These are phyloP conservation scores for Sinocyclocheilus rhinocerous DNA, from an alignment of 2,113 vertebrate species.

Conservation along the genomic window DNA sequence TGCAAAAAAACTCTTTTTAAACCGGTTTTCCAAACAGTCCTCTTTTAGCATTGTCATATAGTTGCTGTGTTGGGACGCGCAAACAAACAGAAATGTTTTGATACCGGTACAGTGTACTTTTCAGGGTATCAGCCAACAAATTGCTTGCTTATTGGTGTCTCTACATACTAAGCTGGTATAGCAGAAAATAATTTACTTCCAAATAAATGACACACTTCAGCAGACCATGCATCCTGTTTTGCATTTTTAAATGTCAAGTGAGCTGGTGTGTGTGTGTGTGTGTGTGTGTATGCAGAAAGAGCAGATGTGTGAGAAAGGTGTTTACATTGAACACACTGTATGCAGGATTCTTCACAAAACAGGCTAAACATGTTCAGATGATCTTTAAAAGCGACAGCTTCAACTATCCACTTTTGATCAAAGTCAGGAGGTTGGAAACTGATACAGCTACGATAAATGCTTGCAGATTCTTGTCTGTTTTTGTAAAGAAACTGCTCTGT, in stretches of 20 bases:
- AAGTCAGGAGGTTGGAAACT: not conserved
- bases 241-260: slow-evolving; percentile 24
- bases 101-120: not conserved
- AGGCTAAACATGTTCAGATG: slow-evolving; percentile 5
- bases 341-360: not conserved
- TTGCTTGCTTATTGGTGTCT: not conserved
- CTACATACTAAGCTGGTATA: not conserved
- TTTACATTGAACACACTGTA: not conserved
- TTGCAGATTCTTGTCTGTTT: slow-evolving; percentile 16
- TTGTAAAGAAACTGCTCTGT: not conserved
- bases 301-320: not conserved
- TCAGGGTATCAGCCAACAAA: not conserved
- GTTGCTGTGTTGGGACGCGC: not conserved
- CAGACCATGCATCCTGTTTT: slow-evolving; percentile 49
- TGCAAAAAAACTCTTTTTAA: not conserved
- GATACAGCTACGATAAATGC: not conserved
- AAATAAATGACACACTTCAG: slow-evolving; percentile 17
- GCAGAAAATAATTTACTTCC: not conserved
- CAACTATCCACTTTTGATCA: not conserved
- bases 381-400: not conserved
- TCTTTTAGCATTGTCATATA: not conserved
- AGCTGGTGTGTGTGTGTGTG: not conserved
- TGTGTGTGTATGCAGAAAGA: not conserved
- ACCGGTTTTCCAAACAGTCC: not conserved
- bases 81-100: not conserved